Evolutionary conservation across 2,797 vertebrate genomes (phyloP), one percentile per base, ranked within the genome.

Genomic region (Rhinatrema bivittatum): DNA sequence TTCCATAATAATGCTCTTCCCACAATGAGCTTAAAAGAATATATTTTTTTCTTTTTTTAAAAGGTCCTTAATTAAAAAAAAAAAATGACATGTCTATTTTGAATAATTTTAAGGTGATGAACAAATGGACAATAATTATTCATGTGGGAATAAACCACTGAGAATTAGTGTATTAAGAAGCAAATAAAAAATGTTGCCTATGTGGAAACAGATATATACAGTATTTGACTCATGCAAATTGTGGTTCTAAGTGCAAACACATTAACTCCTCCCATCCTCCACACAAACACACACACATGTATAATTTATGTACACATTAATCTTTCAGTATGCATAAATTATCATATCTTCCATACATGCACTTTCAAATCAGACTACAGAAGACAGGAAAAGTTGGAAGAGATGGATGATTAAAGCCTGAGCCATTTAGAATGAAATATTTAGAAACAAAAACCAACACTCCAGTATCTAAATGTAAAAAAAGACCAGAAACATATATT

Each of bases 211-310:
- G 25, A 56, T 53, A 57, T 37, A 41, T 25, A 36, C 16, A 50
- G 20, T 32, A 40, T 31, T 63, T 50, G 65, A 50, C 40, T 39
- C 36, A 54, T 50, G 38, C 44, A 64, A 42, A 66, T 68, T 68
- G 42, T 40, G 59, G 61, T 64, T 65, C 43, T 42, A 55, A 60
- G 56, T 65, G 50, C 46, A 62, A 62, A 44, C 15, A 42, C 33
- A 62, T 12, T 16, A 48, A 45, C 33, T 32, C 24, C 30, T 49
- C n/a, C 20, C 38, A 54, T 56, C 56, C 48, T 39, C 41, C 41
- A 39, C 25, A 25, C 39, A 58, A 27, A 8, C 41, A 51, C 27
- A 62, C 49, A 55, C 38, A 32, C 33, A 7, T 22, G 20, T 30
- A 47, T 44, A 55, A 53, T 60, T 48, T 46, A 34, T 47, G 6